phyloP scores from a whole-genome alignment of 2,888 invertebrate species.

The Tanytarsus gracilentus region DNA sequence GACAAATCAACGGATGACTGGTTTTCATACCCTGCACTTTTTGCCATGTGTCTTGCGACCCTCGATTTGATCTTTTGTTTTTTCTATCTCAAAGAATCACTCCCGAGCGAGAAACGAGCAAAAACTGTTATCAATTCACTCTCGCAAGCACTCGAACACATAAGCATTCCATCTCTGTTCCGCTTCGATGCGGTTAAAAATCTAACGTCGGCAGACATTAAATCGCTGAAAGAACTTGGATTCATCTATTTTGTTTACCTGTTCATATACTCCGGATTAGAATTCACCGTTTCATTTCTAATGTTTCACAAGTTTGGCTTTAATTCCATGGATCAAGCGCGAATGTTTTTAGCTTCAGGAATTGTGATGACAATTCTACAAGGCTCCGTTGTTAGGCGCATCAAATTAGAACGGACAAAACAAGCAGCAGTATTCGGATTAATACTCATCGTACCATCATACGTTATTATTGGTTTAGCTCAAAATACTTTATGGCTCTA shows the following conservation, averaged over 20 bases:
- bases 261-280: conserved; percentile 90
- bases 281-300: conserved; percentile 94
- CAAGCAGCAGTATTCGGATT: conserved; percentile 65
- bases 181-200: conserved; percentile 61
- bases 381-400: conserved; percentile 76
- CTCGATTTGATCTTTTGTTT: conserved; percentile 68
- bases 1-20: conserved; percentile 57
- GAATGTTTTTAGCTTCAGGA: conserved; percentile 91
- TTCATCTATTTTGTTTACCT: conserved; percentile 81
- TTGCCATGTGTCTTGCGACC: conserved; percentile 63
- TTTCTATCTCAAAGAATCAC: conserved; percentile 71
- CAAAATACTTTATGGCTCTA: conserved; percentile 54
- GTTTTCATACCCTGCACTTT: conserved; percentile 73
- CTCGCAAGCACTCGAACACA: conserved; percentile 54
- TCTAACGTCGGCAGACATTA: conserved; percentile 52
- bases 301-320: conserved; percentile 88
- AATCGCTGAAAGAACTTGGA: conserved; percentile 59
- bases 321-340: conserved; percentile 92
- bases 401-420: conserved; percentile 64
- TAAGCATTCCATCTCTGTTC: conserved; percentile 55
- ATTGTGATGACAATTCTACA: conserved; percentile 84
- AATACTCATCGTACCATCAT: conserved; percentile 76
- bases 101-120: conserved; percentile 65
- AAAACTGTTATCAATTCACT: conserved; percentile 57
- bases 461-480: conserved; percentile 73